phyloP scores from a whole-genome alignment of 2,888 invertebrate genomes.

The Luperina nickerlii region DNA sequence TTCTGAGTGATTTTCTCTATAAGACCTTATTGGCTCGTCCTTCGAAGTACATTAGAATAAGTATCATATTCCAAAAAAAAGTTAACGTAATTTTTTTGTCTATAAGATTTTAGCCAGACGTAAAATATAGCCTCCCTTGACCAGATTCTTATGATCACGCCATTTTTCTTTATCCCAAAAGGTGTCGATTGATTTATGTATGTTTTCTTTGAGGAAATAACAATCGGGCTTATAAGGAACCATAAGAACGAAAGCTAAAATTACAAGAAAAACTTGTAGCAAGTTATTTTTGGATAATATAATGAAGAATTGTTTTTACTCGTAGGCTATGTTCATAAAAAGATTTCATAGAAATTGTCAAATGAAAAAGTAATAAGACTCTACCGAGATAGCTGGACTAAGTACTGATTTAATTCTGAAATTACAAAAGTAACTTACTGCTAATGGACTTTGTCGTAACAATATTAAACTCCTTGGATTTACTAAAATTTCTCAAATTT shows the following conservation, averaged over 20 bases:
- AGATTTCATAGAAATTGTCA: neutral
- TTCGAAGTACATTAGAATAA: neutral
- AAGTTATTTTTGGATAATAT: neutral
- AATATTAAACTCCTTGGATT: constrained; percentile 26
- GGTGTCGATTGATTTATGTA: constrained; percentile 28
- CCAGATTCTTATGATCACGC: constrained; percentile 12
- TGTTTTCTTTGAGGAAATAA: constrained; percentile 13
- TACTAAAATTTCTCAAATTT: constrained; percentile 10
- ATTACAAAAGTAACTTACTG: constrained; percentile 38
- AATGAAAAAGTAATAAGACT: constrained; percentile 19
- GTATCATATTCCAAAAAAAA: neutral
- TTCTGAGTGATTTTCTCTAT: neutral
- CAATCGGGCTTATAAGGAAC: neutral
- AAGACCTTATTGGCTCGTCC: neutral
- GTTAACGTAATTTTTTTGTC: neutral
- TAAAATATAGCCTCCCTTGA: constrained; percentile 22
- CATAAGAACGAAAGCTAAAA: neutral
- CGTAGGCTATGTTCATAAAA: neutral
- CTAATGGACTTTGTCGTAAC: constrained; percentile 36
- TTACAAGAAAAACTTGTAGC: neutral
- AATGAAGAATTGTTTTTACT: neutral
- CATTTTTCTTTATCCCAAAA: constrained; percentile 14
- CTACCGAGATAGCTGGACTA: neutral
- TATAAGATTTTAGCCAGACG: neutral
- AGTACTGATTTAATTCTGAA: constrained; percentile 31